Evolutionary conservation across 2,797 vertebrate species (phyloP), one percentile per base, ranked within the genome.

Genomic region (Eulemur albifrons): DNA sequence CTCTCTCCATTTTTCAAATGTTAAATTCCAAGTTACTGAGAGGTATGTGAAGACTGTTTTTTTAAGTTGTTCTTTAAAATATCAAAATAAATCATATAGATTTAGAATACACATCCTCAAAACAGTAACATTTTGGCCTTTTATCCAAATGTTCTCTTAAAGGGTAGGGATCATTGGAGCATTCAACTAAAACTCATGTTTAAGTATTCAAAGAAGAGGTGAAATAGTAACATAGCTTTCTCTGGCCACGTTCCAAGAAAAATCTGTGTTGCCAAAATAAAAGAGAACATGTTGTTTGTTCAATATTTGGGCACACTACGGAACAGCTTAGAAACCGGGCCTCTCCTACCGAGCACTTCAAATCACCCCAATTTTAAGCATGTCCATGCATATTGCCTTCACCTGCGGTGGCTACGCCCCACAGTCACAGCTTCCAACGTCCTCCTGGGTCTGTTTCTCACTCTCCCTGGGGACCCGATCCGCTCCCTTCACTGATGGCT

Each of bases 271-370:
- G 80, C 32, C 54, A 95, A 95, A 94, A 81, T 4, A 5, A 95
- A 69, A 93, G 25, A 87, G 88, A 87, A 81, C 27, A 65, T 70
- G 20, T 61, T 76, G 59, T 93, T 96, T 94, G 80, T 72, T 97
- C 88, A 94, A n/a, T 40, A 91, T 32, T 65, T 14, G 43, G 27
- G 50, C 59, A 72, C 20, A 45, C 21, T 30, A 54, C n/a, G 21
- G 45, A 94, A 65, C 12, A 1, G 21, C 63, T 81, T 82, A 65
- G 86, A 87, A 88, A 83, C 2, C 6, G 30, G 43, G 40, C 52
- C n/a, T 92, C 85, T 88, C 88, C 86, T 20, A 96, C n/a, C 52
- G 73, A 87, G 75, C 27, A 35, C 43, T 85, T 96, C 85, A 94
- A 91, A 76, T 32, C 63, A 54, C 59, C 32, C 76, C 59, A n/a